Base-by-base conservation (phyloP, 1,140 invertebrate species). In the Drosophila pachea region DNA sequence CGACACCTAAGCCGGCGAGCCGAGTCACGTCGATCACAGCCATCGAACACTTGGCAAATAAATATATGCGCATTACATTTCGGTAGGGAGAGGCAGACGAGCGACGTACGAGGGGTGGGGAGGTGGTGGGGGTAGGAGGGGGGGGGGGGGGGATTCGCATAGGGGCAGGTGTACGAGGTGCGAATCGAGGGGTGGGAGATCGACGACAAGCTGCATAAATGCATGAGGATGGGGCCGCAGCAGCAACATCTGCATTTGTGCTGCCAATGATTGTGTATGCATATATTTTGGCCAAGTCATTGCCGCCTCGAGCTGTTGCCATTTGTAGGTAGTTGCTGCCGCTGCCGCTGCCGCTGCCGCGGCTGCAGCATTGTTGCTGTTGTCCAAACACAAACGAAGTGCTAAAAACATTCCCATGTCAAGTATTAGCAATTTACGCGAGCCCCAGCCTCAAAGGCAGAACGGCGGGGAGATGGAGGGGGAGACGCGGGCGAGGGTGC, bases 371-470 rank as follows among this genome's bases (percentile, higher is more conserved):
- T 52, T 52, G 82, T 86, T 78, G 82, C 70, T 72, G 78, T 74
- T 86, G 77, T 79, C 76, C 79, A 84, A 84, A 86, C 79, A 84
- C 81, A 84, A 78, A 72, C 68, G 60, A 84, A 86, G 81, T 86
- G 81, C 78, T 86, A 86, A 86, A 86, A 86, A 86, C 81, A 86
- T 86, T 86, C 81, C 81, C 78, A 86, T 86, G 81, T 86, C 81
- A 77, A 74, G 81, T 81, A 86, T 86, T 86, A 86, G 81, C 81
- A 86, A 86, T 86, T 86, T 86, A 79, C 79, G 72, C 59, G 66
- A 54, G 35, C 54, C 60, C 22, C 45, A 32, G 33, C 5, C 40
- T n/a, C n/a, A n/a, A n/a, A n/a, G n/a, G n/a, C n/a, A n/a, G n/a
- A n/a, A n/a, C n/a, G n/a, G n/a, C n/a, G n/a, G n/a, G n/a, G n/a